Base-by-base conservation (phyloP, 2,113 vertebrate species). In the Solea solea region DNA sequence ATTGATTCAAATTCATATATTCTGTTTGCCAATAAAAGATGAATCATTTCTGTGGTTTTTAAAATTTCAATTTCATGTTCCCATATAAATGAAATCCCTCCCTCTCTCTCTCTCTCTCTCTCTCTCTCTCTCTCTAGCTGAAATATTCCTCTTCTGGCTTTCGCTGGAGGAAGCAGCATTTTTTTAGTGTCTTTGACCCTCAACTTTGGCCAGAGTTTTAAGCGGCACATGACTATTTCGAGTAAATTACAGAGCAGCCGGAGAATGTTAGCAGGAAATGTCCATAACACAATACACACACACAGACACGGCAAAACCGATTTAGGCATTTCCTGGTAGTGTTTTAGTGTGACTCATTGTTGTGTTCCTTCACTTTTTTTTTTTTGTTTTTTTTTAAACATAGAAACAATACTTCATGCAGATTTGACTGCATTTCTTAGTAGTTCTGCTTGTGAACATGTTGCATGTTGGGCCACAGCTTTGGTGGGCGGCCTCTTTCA, bases 261-360 rank as follows among this genome's bases (percentile, higher is more conserved):
- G 83, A 78, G 83, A 88, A 92, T 89, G 89, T 81, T 76, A 60
- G 72, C 88, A 90, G 91, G 90, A 92, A 89, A 81, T 84, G 83
- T 88, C 78, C 81, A 73, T 69, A 81, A 73, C 65, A 88, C 82
- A 88, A 88, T 87, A 84, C 84, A 82, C 86, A 74, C 65, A 64
- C 61, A 44, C 44, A 76, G 69, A 68, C 72, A 80, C 7, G 34
- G 81, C 61, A 27, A 39, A 72, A 63, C 80, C 64, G 69, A 86
- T 72, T 74, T 72, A 45, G 75, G 50, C 75, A 80, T 76, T 88
- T 91, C 90, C 90, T 89, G 81, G 56, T 73, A 54, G 63, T 76
- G 73, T 73, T 57, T 9, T 13, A 15, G n/a, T 27, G 50, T 80
- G 74, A 87, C 72, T 85, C 81, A 63, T 63, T 41, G 15, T 74